Evolutionary conservation across 1,140 invertebrate species (phyloP).

Genomic region (Drosophila kurseongensis): DNA sequence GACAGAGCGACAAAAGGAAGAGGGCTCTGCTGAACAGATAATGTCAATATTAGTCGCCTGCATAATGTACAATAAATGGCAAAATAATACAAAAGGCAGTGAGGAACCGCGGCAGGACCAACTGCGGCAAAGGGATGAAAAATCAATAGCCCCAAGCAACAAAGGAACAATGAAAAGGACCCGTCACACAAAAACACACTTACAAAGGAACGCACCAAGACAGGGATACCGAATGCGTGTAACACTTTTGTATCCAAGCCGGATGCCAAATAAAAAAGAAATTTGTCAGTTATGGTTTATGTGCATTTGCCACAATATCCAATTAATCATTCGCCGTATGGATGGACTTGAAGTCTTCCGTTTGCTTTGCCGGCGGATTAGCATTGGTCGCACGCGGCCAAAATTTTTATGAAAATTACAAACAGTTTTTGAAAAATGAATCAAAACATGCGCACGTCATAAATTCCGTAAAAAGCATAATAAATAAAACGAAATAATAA

Average conservation of each 20-base stretch:
- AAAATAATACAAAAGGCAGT: slow-evolving; percentile 79
- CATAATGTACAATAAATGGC: slow-evolving; percentile 84
- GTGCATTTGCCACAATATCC: slow-evolving; percentile 36
- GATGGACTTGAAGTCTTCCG: slow-evolving; percentile 17
- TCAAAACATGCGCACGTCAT: slow-evolving; percentile 79
- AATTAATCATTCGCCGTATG: slow-evolving; percentile 50
- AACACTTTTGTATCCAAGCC: slow-evolving; percentile 69
- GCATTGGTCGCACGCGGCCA: slow-evolving; percentile 36
- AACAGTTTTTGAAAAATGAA: slow-evolving; percentile 71
- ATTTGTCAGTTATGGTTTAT: slow-evolving; percentile 82
- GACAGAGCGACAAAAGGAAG: slow-evolving; percentile 52
- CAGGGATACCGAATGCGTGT: slow-evolving; percentile 46
- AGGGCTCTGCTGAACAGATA: slow-evolving; percentile 62
- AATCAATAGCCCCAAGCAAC: slow-evolving; percentile 72
- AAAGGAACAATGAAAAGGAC: slow-evolving; percentile 55
- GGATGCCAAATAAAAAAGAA: slow-evolving; percentile 83
- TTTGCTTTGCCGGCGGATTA: slow-evolving; percentile 19
- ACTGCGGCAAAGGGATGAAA: slow-evolving; percentile 61
- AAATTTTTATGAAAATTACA: slow-evolving; percentile 51
- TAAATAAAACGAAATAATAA: slow-evolving; percentile 84
- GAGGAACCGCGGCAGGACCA: slow-evolving; percentile 10
- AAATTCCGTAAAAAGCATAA: slow-evolving; percentile 80
- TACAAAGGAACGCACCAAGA: slow-evolving; percentile 24
- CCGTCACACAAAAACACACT: slow-evolving; percentile 7
- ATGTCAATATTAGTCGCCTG: slow-evolving; percentile 84